These are phyloP conservation scores for Aelia acuminata DNA, from an alignment of 2,888 invertebrate genomes.

Conservation along the genomic window DNA sequence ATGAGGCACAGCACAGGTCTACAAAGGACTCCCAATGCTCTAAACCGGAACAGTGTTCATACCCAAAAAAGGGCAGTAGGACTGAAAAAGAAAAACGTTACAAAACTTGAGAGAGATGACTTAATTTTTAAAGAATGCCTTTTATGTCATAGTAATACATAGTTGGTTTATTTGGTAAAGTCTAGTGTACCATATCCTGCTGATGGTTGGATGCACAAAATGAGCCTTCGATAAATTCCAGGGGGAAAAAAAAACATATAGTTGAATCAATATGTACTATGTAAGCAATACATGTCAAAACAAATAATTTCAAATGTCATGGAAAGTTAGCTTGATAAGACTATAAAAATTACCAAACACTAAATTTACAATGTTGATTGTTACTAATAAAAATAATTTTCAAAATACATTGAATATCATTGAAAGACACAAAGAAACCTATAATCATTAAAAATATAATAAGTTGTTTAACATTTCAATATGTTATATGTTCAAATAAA, in stretches of 20 bases:
- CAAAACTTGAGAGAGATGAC: conserved; percentile 59
- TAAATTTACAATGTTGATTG: too few species aligned
- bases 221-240: not conserved
- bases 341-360: too few species aligned
- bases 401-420: too few species aligned
- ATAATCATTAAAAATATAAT: too few species aligned
- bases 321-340: too few species aligned
- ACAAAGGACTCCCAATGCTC: conserved; percentile 60
- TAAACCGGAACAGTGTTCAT: conserved; percentile 62
- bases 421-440: too few species aligned
- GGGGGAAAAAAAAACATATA: not conserved
- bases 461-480: too few species aligned
- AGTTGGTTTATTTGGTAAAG: conserved; percentile 21
- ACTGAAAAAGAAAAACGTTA: conserved; percentile 63
- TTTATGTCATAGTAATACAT: conserved; percentile 42
- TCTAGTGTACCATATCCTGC: conserved; percentile 18
- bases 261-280: not conserved
- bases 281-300: not conserved
- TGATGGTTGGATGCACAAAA: not conserved
- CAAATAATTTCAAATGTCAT: too few species aligned
- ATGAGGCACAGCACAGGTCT: conserved; percentile 72
- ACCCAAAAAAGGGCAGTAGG: conserved; percentile 59
- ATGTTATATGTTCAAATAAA: too few species aligned
- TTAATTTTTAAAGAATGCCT: conserved; percentile 38
- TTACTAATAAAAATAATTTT: not conserved